These are phyloP conservation scores for Cheilosia impressa DNA, from an alignment of 2,888 invertebrate genomes.

Conservation along the genomic window DNA sequence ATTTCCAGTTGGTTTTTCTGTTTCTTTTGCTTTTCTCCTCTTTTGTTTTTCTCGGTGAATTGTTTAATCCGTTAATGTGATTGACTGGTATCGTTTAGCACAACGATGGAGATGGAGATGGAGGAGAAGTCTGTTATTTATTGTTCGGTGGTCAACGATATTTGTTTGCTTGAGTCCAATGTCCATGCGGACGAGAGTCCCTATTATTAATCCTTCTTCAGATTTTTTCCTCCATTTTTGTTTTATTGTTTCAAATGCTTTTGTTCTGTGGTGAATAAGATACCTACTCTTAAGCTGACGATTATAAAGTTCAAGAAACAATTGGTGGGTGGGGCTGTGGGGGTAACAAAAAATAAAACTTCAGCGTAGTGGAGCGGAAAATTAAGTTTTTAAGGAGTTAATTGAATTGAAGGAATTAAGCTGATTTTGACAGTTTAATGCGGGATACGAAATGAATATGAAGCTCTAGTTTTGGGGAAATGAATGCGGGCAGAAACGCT, in stretches of 20 bases:
- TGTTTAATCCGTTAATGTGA: constrained; percentile 74
- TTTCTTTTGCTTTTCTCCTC: constrained; percentile 9
- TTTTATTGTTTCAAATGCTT: constrained; percentile 33
- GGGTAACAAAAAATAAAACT: background rate
- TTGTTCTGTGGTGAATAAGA: constrained; percentile 44
- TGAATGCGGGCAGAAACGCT: constrained; percentile 16
- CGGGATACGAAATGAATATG: constrained; percentile 18
- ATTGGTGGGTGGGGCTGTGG: background rate
- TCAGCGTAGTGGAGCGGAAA: constrained; percentile 29
- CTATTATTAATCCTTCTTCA: constrained; percentile 56
- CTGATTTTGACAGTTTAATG: constrained; percentile 59
- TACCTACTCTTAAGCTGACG: constrained; percentile 45
- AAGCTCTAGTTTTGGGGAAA: background rate
- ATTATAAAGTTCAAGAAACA: constrained; percentile 36
- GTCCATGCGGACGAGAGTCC: constrained; percentile 31
- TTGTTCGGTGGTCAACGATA: constrained; percentile 51
- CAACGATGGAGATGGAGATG: constrained; percentile 4
- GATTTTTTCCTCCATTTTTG: background rate
- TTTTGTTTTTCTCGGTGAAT: constrained; percentile 62
- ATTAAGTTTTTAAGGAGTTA: constrained; percentile 45
- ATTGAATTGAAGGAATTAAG: constrained; percentile 47
- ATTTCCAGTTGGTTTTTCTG: constrained; percentile 43
- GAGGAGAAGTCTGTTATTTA: constrained; percentile 58
- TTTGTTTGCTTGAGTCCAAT: constrained; percentile 4
- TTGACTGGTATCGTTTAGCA: constrained; percentile 66